Conservation (phyloP, 2,888 invertebrate genomes). For the Drosophila kuntzei region DNA sequence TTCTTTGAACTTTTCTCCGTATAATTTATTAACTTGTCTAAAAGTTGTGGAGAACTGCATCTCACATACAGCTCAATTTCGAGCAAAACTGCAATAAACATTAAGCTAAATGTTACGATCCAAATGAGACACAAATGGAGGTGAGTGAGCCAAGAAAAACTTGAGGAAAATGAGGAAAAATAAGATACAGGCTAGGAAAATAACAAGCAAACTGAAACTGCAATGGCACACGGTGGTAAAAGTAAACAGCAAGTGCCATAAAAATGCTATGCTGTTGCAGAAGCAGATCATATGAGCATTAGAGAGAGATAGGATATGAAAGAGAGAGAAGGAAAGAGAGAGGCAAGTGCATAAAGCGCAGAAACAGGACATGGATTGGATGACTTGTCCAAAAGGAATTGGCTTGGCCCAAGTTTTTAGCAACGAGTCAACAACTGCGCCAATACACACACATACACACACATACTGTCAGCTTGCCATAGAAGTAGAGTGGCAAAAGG, state of each 20-base stretch:
- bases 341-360: conserved; percentile 66
- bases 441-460: conserved; percentile 37
- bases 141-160: conserved; percentile 31
- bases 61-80: conserved; percentile 58
- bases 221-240: conserved; percentile 40
- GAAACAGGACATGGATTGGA: conserved; percentile 63
- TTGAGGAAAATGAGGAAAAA: conserved; percentile 8
- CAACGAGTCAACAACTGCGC: conserved; percentile 75
- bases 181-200: conserved; percentile 42
- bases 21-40: too few species aligned
- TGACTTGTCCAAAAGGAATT: conserved; percentile 69
- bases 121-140: conserved; percentile 67
- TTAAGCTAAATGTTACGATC: conserved; percentile 75
- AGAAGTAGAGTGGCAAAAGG: background rate
- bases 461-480: conserved; percentile 40
- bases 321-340: conserved; percentile 21
- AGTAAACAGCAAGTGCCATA: conserved; percentile 72
- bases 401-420: conserved; percentile 65
- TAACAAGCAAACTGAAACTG: conserved; percentile 55
- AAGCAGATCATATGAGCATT: conserved; percentile 71
- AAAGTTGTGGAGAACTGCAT: too few species aligned
- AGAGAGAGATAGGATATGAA: conserved; percentile 20
- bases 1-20: too few species aligned
- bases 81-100: conserved; percentile 58
- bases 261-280: conserved; percentile 60